Percentiles rank a stretch among this genome's conserved stretches.
These are phyloP conservation scores for Branchellion lobata DNA, from an alignment of 2,888 invertebrate genomes.

Conservation along the genomic window DNA sequence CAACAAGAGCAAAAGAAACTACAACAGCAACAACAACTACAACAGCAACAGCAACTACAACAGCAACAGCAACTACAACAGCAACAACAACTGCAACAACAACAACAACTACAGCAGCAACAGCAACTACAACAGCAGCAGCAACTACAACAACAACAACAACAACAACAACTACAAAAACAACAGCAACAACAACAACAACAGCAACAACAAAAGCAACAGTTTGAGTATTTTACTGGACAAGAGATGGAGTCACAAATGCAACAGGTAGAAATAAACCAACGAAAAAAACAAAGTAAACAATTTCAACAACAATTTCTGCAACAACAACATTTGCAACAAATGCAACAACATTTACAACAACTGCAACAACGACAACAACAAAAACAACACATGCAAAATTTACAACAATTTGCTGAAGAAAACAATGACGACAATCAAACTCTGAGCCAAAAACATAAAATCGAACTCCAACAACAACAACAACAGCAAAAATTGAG, in stretches of 20 bases:
- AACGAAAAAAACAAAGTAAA: not conserved
- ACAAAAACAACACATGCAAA: not conserved
- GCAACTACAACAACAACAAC: not conserved
- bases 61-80: not conserved
- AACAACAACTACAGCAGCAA: not conserved
- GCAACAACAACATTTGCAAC: conserved; percentile 1
- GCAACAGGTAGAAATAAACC: not conserved
- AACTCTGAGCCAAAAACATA: not conserved
- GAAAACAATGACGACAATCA: not conserved
- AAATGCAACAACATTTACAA: not conserved
- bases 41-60: not conserved
- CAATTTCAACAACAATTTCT: not conserved
- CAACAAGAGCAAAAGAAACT: not conserved
- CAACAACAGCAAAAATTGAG: not conserved
- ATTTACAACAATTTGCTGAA: not conserved
- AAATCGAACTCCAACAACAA: not conserved
- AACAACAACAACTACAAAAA: not conserved
- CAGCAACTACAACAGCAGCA: not conserved
- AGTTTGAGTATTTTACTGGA: not conserved
- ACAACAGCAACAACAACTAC: not conserved
- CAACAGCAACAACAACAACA: conserved; percentile 25
- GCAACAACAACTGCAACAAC: conserved; percentile 26
- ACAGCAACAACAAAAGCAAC: not conserved
- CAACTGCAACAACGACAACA: conserved; percentile 20
- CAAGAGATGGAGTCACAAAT: not conserved